Base-by-base conservation (phyloP, 2,888 invertebrate species). In the Cantharis rustica region DNA sequence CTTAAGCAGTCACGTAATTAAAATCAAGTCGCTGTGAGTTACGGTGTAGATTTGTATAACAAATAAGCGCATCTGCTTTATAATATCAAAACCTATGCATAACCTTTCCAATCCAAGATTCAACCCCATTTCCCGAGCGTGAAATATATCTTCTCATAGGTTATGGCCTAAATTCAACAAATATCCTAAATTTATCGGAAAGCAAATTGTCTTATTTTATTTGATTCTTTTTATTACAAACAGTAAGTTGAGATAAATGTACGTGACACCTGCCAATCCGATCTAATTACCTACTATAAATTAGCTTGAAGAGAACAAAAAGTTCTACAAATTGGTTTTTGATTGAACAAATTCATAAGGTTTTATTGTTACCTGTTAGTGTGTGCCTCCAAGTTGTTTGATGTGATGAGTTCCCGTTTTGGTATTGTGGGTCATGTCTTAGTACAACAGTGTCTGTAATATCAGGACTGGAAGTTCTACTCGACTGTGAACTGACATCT, bases 391-490 rank as follows among this genome's bases (percentile, higher is more conserved):
- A 80, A 62, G 82, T 80, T 9, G 74, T 80, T 83, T 72, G 82
- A 20, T 76, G 76, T 64, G 75, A 73, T 16, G 80, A 72, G 10
- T 78, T 82, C 13, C 79, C 79, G 71, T 82, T 86, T 69, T 85
- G 84, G n/a, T 84, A 82, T 17, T 85, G 84, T 11, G 85, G 86
- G 74, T 87, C 86, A 17, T 87, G 86, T 73, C 88, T 83, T 62
- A 88, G 80, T 63, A 85, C 84, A 5, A 88, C 86, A 20, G 80
- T 78, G 75, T 88, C 88, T 1, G 84, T 83, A 69, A 88, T 87
- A 81, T 91, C 90, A 13, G 91, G 89, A 83, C 91, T 90, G 79
- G 91, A 88, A 75, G 90, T 89, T 83, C 91, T 86, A 80, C 91
- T 91, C 66, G 91, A 90, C 73, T 90, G 89, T 27, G 91, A 90